Evolutionary conservation across 92 coral and sea anemone genomes (phyloP).

Genomic region (Diadumene lineata): DNA sequence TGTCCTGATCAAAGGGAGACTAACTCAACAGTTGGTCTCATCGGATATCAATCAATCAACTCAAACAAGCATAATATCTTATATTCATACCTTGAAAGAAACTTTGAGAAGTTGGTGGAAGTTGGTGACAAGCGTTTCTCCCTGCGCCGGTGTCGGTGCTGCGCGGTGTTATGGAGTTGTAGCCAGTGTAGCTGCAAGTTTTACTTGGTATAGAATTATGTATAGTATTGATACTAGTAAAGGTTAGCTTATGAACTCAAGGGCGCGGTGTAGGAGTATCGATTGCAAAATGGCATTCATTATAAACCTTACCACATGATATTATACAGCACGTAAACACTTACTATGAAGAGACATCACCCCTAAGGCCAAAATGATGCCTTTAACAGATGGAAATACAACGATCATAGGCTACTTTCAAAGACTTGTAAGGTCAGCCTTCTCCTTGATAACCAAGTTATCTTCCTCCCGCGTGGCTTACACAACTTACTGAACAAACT

Average conservation of each 20-base stretch:
- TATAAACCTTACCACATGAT: conserved; percentile 30
- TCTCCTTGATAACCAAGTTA: conserved; percentile 1
- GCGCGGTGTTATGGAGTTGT: conserved; percentile 1
- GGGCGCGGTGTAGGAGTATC: conserved; percentile 32
- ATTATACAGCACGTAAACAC: conserved; percentile 30
- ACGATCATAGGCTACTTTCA: not conserved
- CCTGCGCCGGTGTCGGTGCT: not conserved
- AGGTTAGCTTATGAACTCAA: conserved; percentile 33
- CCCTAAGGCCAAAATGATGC: conserved; percentile 31
- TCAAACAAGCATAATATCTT: not conserved
- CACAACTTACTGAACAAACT: conserved; percentile 3
- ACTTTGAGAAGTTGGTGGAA: not conserved
- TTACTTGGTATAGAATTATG: conserved; percentile 19
- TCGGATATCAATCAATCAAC: not conserved
- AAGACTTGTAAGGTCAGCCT: not conserved
- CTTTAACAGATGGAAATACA: conserved; percentile 27
- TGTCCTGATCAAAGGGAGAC: not conserved
- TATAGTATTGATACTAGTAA: conserved; percentile 27
- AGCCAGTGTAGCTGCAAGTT: conserved; percentile 17
- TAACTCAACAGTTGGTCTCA: not conserved
- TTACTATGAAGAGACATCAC: conserved; percentile 6
- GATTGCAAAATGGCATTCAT: conserved; percentile 26
- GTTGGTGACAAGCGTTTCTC: not conserved
- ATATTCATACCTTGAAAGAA: conserved; percentile 1
- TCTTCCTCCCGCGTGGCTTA: not conserved